Percentiles rank a stretch among this genome's conserved stretches.
Conservation (phyloP, 2,888 invertebrate species). For the Pteria penguin region DNA sequence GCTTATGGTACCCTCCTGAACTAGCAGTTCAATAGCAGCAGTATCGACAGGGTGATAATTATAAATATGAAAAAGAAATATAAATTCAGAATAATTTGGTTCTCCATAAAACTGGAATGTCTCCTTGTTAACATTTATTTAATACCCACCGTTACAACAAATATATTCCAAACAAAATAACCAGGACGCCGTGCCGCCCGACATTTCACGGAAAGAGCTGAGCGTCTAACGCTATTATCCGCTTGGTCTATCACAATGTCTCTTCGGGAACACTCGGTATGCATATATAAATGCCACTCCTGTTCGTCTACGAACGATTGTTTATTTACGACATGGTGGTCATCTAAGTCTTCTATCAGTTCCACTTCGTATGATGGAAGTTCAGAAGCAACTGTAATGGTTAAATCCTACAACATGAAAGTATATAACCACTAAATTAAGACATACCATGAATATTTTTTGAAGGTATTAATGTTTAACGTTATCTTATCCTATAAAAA, state of each 20-base stretch:
- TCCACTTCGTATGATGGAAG: conserved; percentile 72
- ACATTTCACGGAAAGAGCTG: conserved; percentile 77
- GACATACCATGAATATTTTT: no score
- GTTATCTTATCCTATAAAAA: no score
- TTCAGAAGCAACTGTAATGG: conserved; percentile 76
- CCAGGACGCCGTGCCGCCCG: conserved; percentile 78
- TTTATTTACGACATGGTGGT: conserved; percentile 75
- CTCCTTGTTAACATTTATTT: no score
- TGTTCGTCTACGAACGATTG: conserved; percentile 78
- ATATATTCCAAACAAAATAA: conserved; percentile 80
- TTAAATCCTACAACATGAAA: conserved; percentile 68
- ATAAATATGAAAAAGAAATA: no score
- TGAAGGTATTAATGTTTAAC: no score
- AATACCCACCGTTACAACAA: conserved; percentile 77
- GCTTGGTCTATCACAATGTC: conserved; percentile 77
- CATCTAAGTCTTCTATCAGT: conserved; percentile 71
- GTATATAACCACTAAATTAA: no score
- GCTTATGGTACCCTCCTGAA: no score
- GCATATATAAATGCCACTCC: conserved; percentile 78
- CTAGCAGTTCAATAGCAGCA: no score
- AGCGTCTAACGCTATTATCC: conserved; percentile 75
- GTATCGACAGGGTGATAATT: no score
- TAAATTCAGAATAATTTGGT: no score
- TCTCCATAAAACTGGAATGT: no score
- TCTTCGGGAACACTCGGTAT: conserved; percentile 73